Conservation (phyloP, 2,888 invertebrate species). For the Hofmannophila pseudospretella region DNA sequence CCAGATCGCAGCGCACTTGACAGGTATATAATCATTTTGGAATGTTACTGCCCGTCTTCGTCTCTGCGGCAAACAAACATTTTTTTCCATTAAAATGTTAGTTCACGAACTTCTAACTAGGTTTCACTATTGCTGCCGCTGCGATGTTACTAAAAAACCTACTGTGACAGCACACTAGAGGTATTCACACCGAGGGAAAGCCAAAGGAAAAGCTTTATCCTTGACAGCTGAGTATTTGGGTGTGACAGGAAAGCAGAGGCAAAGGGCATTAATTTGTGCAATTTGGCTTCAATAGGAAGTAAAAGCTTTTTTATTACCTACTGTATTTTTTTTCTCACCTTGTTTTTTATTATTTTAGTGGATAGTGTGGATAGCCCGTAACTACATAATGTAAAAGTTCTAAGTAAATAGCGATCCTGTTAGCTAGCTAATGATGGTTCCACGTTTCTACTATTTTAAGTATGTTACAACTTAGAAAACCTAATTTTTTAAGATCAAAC, state of each 20-base stretch:
- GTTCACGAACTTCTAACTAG: conserved; percentile 25
- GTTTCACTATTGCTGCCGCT: neutral
- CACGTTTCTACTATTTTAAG: conserved; percentile 2
- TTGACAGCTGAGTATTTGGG: neutral
- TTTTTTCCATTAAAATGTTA: conserved; percentile 57
- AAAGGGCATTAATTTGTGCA: conserved; percentile 3
- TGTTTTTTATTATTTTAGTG: neutral
- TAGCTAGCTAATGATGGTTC: neutral
- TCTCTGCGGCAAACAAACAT: conserved; percentile 72
- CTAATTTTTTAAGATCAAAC: neutral
- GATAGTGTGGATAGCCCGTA: conserved; percentile 10
- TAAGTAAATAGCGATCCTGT: conserved; percentile 2
- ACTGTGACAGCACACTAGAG: neutral
- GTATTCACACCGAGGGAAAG: conserved; percentile 9
- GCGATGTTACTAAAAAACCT: neutral
- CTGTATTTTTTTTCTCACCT: neutral
- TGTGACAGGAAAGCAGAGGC: conserved; percentile 7
- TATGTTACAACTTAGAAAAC: conserved; percentile 3
- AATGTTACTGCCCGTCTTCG: conserved; percentile 72
- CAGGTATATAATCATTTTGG: conserved; percentile 60
- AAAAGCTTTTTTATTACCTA: neutral
- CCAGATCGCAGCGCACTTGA: conserved; percentile 16
- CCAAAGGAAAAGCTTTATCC: neutral
- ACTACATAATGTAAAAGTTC: neutral
- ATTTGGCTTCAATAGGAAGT: neutral